Evolutionary conservation across 2,113 vertebrate genomes (phyloP).

Genomic region (Spilogale gracilis): DNA sequence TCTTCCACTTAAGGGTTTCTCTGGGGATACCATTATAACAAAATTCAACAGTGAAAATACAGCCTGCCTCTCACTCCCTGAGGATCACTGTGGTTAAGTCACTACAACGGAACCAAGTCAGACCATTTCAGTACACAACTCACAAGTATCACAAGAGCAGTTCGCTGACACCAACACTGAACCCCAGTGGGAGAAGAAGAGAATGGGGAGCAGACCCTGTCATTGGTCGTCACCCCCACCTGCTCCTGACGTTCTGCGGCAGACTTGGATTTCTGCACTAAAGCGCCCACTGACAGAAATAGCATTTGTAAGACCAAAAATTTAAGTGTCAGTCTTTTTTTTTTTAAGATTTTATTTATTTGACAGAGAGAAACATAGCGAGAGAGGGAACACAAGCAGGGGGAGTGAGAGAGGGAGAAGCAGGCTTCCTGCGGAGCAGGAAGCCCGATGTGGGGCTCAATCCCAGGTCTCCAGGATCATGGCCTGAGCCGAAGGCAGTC

Average conservation of each 20-base stretch:
- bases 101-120: background rate
- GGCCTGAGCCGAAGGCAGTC: no score
- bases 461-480: no score
- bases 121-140: slow-evolving; percentile 15
- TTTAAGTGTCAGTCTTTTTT: background rate
- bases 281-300: background rate
- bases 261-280: background rate
- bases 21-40: slow-evolving; percentile 8
- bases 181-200: background rate
- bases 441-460: no score
- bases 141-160: background rate
- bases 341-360: no score
- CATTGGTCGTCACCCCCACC: background rate
- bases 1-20: slow-evolving; percentile 44
- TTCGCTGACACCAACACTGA: background rate
- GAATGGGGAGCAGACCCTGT: background rate
- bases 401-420: no score
- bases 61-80: slow-evolving; percentile 12
- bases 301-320: background rate
- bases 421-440: no score
- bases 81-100: background rate
- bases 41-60: slow-evolving; percentile 47
- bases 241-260: background rate
- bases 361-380: no score
- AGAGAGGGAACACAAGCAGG: no score